Base-by-base conservation (phyloP, 2,888 invertebrate species). In the Neocrepidodera transversa region DNA sequence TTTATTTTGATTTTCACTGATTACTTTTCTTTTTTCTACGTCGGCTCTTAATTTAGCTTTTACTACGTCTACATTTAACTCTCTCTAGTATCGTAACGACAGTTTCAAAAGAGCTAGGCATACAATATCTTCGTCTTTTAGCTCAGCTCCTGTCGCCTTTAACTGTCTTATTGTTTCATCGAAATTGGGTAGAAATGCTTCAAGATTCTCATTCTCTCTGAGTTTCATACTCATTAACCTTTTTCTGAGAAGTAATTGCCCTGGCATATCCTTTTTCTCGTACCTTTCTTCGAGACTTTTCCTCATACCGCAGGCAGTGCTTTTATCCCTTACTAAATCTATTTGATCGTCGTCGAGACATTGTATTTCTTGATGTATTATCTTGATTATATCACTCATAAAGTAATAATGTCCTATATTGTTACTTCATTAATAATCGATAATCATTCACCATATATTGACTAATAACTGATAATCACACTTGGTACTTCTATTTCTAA, bases 141-240 rank as follows among this genome's bases (percentile, higher is more conserved):
- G 7, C 7, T 40, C 40, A 1, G 16, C 40, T 7, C 17, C 40
- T 7, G 40, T 40, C 6, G 10, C 40, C n/a, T 40, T 18, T 10
- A 40, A 18, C 10, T 40, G 40, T 4, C 40, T 16, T 18, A 40
- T 18, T 40, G 10, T 40, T 17, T 40, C 40, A 40, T 40, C 40
- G 17, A 40, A 40, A 4, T 40, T 14, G 3, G 40, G 7, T 40
- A 40, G n/a, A 40, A 40, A 40, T 40, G 4, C n/a, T 40, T 40
- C 40, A n/a, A 40, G 18, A 40, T 40, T 40, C 2, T 18, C 18
- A n/a, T 6, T 10, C 3, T 40, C 40, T 17, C 1, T 10, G 2
- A 13, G 16, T 40, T 17, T 17, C 17, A 40, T 40, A 23, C 23
- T 23, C 23, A 23, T 23, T 23, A 3, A 23, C 7, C 4, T 23